A percentile compares a stretch with the other conserved stretches of the same genome.
These are phyloP conservation scores for Prenolepis imparis DNA, from an alignment of 2,888 invertebrate species.

Conservation along the genomic window DNA sequence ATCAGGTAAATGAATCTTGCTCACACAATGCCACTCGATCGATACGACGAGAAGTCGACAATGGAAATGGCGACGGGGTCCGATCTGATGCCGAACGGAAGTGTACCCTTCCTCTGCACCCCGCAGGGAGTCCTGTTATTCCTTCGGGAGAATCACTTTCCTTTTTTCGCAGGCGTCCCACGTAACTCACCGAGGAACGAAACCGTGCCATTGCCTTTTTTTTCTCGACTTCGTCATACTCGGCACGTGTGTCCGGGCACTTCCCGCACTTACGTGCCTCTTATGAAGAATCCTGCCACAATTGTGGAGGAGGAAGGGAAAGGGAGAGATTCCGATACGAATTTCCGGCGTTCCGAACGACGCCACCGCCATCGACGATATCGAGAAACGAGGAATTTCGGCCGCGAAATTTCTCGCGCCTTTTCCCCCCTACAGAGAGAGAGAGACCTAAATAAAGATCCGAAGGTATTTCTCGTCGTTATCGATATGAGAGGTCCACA, in stretches of 20 bases:
- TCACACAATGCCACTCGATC: slow-evolving; percentile 65
- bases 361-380: slow-evolving; percentile 27
- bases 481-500: slow-evolving; percentile 30
- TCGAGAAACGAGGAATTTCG: slow-evolving; percentile 54
- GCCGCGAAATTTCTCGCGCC: slow-evolving; percentile 34
- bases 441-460: slow-evolving; percentile 27
- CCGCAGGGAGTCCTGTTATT: slow-evolving; percentile 39
- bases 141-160: slow-evolving; percentile 71
- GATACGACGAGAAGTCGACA: slow-evolving; percentile 59
- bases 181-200: slow-evolving; percentile 59
- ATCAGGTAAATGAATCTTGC: slow-evolving; percentile 63
- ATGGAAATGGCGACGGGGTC: slow-evolving; percentile 51
- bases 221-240: slow-evolving; percentile 36
- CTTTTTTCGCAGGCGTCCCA: slow-evolving; percentile 69
- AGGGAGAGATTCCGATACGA: slow-evolving; percentile 41
- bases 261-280: slow-evolving; percentile 48
- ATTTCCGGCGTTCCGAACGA: slow-evolving; percentile 50
- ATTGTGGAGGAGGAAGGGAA: slow-evolving; percentile 9
- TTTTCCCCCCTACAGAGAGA: neutral
- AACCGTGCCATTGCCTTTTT: slow-evolving; percentile 32
- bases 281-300: slow-evolving; percentile 54
- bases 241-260: slow-evolving; percentile 58
- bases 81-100: slow-evolving; percentile 53
- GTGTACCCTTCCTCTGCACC: slow-evolving; percentile 53
- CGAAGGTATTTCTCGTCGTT: slow-evolving; percentile 27